Evolutionary conservation across 2,797 vertebrate genomes (phyloP), one percentile per base, ranked within the genome.

Genomic region (Neostethus bicornis): DNA sequence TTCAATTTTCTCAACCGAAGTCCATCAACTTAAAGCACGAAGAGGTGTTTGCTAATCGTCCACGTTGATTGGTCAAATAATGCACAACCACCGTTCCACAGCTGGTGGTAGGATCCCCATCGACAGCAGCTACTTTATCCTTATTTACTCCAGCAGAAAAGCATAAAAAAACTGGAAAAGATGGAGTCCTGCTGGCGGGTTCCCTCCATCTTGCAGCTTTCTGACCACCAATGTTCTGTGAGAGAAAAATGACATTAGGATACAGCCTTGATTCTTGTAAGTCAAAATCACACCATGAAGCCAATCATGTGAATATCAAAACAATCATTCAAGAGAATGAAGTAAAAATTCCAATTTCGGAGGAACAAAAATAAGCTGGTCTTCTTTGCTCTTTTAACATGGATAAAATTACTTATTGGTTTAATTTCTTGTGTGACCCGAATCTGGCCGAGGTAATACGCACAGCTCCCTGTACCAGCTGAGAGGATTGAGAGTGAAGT

Each of bases 401-500:
- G 45, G 4, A 37, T 37, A 16, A 50, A 72, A 65, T 42, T 37
- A 48, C 28, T 64, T 37, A 42, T 42, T 16, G 37, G 38, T 45
- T 2, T 9, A 17, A 51, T 72, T 50, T 29, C 28, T 65, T 31
- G 49, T 25, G 61, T 52, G 71, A 51, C 64, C 75, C 76, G 53
- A 77, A 73, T 79, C 59, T 43, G 49, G 24, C 39, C 4, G 32
- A 56, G 52, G 54, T 54, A 25, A 60, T n/a, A n/a, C n/a, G 53
- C 21, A 12, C 37, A 49, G 56, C 50, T 61, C 51, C n/a, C 0
- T 43, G 79, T 44, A 65, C 71, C 69, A 73, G 73, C 73, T 70
- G 60, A 53, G 52, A 46, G 85, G 89, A 91, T 90, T 89, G 85
- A 79, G 85, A 82, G 66, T 65, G 67, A 86, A 86, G 87, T 76